Conservation (phyloP, 2,113 vertebrate species). For the Solea senegalensis region DNA sequence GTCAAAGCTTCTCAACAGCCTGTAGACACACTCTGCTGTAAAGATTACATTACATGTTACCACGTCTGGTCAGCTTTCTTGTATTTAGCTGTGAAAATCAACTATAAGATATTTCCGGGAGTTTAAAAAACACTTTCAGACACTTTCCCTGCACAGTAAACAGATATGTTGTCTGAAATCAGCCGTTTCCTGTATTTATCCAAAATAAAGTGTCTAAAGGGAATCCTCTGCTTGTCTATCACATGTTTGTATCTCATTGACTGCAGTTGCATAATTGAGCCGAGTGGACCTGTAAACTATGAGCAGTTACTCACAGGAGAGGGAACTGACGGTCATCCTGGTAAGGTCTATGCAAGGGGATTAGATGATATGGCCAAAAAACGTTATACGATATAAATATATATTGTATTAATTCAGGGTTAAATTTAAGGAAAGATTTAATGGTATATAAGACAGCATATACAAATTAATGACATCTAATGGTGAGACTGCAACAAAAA, state of each 20-base stretch:
- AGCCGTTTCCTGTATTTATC: constrained; percentile 73
- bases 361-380: no score
- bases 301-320: neutral
- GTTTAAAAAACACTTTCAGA: neutral
- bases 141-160: constrained; percentile 19
- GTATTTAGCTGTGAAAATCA: neutral
- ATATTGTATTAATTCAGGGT: no score
- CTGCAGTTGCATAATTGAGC: constrained; percentile 30
- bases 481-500: no score
- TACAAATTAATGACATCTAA: no score
- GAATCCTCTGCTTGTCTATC: constrained; percentile 41
- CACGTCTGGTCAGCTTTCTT: neutral
- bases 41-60: neutral
- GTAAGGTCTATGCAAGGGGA: no score
- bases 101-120: neutral
- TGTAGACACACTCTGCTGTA: constrained; percentile 41
- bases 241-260: constrained; percentile 31
- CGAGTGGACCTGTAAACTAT: constrained; percentile 16
- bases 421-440: no score
- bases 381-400: no score
- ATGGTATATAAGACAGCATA: no score
- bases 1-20: constrained; percentile 60
- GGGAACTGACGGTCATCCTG: neutral
- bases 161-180: constrained; percentile 48
- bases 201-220: constrained; percentile 41